Percentiles rank a stretch among this genome's conserved stretches.
phyloP scores from a whole-genome alignment of 1,140 invertebrate genomes.

The Gerris buenoi region DNA sequence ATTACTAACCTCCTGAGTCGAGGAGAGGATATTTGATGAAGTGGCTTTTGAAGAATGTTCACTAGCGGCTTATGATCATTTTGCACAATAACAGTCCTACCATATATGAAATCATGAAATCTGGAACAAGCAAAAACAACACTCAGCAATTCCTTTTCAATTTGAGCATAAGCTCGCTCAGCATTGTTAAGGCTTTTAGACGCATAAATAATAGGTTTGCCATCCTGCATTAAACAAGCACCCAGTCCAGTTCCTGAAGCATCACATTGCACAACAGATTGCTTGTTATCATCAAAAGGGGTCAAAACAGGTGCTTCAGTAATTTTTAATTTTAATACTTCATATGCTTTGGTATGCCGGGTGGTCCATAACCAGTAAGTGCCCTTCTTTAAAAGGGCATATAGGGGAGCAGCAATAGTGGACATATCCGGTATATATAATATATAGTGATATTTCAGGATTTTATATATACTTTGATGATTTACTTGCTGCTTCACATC shows the following conservation, averaged over 20 bases:
- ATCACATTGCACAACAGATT: constrained; percentile 24
- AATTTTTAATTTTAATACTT: constrained; percentile 20
- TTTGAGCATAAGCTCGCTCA: constrained; percentile 22
- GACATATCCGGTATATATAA: no score
- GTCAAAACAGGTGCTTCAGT: constrained; percentile 17
- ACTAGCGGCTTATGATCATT: constrained; percentile 33
- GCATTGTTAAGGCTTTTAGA: constrained; percentile 12
- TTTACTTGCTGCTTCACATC: constrained; percentile 19
- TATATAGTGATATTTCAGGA: constrained; percentile 20
- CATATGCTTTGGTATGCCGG: no score
- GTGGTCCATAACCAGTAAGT: constrained; percentile 20
- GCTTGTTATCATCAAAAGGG: constrained; percentile 21
- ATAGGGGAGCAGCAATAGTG: constrained; percentile 13
- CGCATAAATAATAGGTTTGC: constrained; percentile 28
- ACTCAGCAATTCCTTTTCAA: constrained; percentile 27
- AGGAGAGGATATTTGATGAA: constrained; percentile 20
- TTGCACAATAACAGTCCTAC: constrained; percentile 16
- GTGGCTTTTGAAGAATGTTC: constrained; percentile 29
- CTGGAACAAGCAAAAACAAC: constrained; percentile 23
- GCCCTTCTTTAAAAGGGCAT: constrained; percentile 21
- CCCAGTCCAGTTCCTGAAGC: constrained; percentile 23
- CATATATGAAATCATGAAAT: constrained; percentile 27
- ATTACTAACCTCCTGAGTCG: constrained; percentile 23
- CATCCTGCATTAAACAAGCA: constrained; percentile 23
- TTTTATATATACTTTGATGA: constrained; percentile 26